These are phyloP conservation scores for Icerya purchasi DNA, from an alignment of 2,888 invertebrate species.

Conservation along the genomic window DNA sequence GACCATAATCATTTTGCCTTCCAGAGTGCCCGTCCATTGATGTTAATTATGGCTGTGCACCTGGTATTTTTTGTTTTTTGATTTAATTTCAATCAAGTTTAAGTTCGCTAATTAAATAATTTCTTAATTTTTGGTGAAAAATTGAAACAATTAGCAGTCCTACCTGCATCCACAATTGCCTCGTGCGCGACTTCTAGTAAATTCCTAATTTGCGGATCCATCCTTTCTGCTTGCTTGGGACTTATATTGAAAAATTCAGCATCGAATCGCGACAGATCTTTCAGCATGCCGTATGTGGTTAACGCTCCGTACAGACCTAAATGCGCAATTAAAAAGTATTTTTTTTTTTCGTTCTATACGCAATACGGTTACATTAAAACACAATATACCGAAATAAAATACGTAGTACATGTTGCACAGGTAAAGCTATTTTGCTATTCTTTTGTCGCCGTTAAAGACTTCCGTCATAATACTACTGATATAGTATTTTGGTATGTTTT, in stretches of 20 bases:
- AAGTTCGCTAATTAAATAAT: neutral
- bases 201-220: constrained; percentile 29
- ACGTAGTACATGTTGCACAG: no score
- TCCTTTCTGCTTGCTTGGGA: constrained; percentile 24
- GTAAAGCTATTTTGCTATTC: no score
- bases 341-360: no score
- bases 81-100: neutral
- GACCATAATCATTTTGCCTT: no score
- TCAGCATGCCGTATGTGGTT: constrained; percentile 14
- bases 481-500: no score
- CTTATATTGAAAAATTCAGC: constrained; percentile 24
- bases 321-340: no score
- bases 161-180: constrained; percentile 29
- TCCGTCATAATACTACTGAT: no score
- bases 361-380: no score
- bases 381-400: no score
- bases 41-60: neutral
- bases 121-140: no score
- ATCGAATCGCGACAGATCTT: constrained; percentile 21
- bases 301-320: constrained; percentile 15
- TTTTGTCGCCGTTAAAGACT: no score
- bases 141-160: neutral
- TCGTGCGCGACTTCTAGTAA: constrained; percentile 31
- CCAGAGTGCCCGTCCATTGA: no score
- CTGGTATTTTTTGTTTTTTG: neutral